A percentile compares a stretch with the other conserved stretches of the same genome.
phyloP scores from a whole-genome alignment of 2,797 vertebrate genomes.

The Florisuga fusca region DNA sequence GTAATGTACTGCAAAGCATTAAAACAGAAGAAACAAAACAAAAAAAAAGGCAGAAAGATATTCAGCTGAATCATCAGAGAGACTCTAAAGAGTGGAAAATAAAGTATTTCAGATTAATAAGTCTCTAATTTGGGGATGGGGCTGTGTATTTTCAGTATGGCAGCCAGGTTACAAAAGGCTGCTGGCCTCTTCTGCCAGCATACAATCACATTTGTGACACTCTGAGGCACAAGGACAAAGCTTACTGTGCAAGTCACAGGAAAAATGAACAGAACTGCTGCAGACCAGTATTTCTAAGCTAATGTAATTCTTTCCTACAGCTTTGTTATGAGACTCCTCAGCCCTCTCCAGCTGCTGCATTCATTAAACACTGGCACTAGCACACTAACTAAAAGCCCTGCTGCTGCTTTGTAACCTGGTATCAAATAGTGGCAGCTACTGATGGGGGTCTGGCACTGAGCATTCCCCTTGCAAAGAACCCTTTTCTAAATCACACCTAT shows the following conservation, averaged over 20 bases:
- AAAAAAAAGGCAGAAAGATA: neutral
- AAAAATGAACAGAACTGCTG: neutral
- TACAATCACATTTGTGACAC: neutral
- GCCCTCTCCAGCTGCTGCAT: neutral
- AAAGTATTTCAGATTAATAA: neutral
- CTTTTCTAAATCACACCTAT: neutral
- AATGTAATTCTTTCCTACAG: neutral
- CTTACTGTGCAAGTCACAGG: neutral
- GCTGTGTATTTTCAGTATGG: neutral
- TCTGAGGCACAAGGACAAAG: constrained; percentile 19
- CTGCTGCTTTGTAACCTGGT: neutral
- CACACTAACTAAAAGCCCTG: neutral
- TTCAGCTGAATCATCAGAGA: neutral
- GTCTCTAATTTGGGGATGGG: neutral
- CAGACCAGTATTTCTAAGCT: neutral
- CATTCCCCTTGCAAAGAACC: neutral
- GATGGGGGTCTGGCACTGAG: neutral
- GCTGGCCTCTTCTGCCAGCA: neutral
- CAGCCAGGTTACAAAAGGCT: neutral
- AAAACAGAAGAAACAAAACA: neutral
- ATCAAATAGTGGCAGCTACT: neutral
- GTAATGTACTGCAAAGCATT: constrained; percentile 16
- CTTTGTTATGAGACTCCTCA: neutral
- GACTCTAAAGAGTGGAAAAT: neutral
- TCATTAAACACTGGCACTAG: neutral